phyloP scores from a whole-genome alignment of 1,140 invertebrate species.

The Tetraneura akinire region DNA sequence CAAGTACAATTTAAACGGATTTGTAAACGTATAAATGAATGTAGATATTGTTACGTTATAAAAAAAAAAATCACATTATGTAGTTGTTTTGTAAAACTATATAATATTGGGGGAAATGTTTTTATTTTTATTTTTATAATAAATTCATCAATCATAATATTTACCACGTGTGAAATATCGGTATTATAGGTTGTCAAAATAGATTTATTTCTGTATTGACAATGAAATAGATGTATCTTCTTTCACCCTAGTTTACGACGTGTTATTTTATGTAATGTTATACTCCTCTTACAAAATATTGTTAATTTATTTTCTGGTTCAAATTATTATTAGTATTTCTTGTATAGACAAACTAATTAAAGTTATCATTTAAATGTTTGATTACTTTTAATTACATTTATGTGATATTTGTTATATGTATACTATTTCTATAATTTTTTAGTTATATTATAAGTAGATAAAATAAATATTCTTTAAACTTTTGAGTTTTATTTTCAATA shows the following conservation, averaged over 20 bases:
- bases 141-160: constrained; percentile 17
- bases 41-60: too few species aligned
- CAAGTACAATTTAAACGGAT: too few species aligned
- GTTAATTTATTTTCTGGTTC: neutral
- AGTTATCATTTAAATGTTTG: neutral
- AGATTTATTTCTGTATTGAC: neutral
- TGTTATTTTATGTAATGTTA: constrained; percentile 1
- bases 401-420: neutral
- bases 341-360: neutral
- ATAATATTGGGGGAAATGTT: neutral
- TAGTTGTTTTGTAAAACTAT: too few species aligned
- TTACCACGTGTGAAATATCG: neutral
- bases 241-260: neutral
- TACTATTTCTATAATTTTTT: neutral
- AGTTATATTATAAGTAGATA: too few species aligned
- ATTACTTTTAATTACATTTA: neutral
- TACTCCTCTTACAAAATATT: neutral
- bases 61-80: too few species aligned
- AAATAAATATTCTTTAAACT: neutral
- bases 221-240: neutral
- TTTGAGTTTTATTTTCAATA: neutral
- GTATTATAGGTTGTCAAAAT: neutral
- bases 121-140: neutral
- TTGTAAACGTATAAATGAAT: too few species aligned
- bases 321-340: neutral